A percentile compares a stretch with the other conserved stretches of the same genome.
These are phyloP conservation scores for Intellagama lesueurii DNA, from an alignment of 2,797 vertebrate species.

Conservation along the genomic window DNA sequence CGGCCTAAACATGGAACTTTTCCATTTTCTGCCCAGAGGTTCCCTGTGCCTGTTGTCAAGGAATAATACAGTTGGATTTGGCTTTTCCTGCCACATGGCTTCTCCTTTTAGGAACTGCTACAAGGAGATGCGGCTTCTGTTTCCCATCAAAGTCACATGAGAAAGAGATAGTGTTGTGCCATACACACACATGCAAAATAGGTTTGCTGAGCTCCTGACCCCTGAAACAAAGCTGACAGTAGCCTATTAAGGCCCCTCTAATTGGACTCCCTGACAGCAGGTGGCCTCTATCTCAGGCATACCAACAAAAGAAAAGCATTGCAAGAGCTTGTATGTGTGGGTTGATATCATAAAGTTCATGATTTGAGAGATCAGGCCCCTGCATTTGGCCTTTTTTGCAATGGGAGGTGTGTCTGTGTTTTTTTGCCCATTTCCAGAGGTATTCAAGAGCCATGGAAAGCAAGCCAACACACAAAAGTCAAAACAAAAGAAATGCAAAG, in stretches of 20 bases:
- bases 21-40: too few species aligned
- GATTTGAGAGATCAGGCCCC: background rate
- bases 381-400: background rate
- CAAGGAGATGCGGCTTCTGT: background rate
- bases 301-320: background rate
- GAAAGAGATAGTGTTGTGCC: background rate
- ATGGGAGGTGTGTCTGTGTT: background rate
- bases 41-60: background rate
- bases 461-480: too few species aligned
- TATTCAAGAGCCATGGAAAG: background rate
- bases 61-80: background rate
- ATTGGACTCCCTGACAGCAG: constrained; percentile 37
- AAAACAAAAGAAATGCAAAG: background rate
- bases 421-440: background rate
- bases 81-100: background rate
- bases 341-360: background rate
- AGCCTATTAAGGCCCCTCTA: constrained; percentile 45
- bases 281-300: background rate
- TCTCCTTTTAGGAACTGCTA: background rate
- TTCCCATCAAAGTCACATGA: background rate
- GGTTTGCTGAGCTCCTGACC: constrained; percentile 13
- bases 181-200: background rate
- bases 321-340: background rate
- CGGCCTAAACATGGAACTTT: too few species aligned
- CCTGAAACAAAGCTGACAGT: background rate